These are phyloP conservation scores for Gortyna flavago DNA, from an alignment of 2,888 invertebrate species.

Conservation along the genomic window DNA sequence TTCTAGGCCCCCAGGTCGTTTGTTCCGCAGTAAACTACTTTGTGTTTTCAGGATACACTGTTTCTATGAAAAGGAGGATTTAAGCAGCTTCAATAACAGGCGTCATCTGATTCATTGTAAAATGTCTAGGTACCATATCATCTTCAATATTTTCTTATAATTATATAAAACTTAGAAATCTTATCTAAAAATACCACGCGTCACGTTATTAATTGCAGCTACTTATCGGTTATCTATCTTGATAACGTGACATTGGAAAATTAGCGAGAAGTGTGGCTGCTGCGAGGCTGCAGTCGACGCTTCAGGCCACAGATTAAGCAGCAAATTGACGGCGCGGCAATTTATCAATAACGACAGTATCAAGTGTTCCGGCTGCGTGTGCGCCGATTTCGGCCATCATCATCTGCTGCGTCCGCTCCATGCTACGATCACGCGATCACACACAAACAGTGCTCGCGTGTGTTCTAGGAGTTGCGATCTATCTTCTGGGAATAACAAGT, in stretches of 20 bases:
- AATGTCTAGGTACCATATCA: not conserved
- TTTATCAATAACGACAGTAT: conserved; percentile 89
- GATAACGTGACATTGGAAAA: conserved; percentile 77
- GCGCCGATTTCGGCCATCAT: conserved; percentile 83
- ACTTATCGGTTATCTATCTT: conserved; percentile 50
- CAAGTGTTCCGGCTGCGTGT: conserved; percentile 85
- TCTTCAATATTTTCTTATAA: not conserved
- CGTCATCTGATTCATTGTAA: not conserved
- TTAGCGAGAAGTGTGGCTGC: conserved; percentile 64
- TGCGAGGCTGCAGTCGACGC: conserved; percentile 73
- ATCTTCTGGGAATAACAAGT: conserved; percentile 28
- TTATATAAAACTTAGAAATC: not conserved
- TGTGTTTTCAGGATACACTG: not conserved
- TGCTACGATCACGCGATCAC: conserved; percentile 61
- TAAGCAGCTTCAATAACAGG: not conserved
- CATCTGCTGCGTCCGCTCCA: conserved; percentile 66
- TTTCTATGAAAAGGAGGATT: conserved; percentile 17
- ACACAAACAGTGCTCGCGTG: conserved; percentile 49
- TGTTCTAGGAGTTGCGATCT: conserved; percentile 24
- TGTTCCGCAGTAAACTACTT: not conserved
- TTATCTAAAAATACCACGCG: conserved; percentile 3
- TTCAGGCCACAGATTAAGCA: conserved; percentile 72
- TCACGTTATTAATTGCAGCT: conserved; percentile 18
- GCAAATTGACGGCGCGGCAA: conserved; percentile 83
- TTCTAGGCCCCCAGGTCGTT: too few relatives aligned